phyloP scores from a whole-genome alignment of 2,797 vertebrate species.

The Pangasius mekongensis region DNA sequence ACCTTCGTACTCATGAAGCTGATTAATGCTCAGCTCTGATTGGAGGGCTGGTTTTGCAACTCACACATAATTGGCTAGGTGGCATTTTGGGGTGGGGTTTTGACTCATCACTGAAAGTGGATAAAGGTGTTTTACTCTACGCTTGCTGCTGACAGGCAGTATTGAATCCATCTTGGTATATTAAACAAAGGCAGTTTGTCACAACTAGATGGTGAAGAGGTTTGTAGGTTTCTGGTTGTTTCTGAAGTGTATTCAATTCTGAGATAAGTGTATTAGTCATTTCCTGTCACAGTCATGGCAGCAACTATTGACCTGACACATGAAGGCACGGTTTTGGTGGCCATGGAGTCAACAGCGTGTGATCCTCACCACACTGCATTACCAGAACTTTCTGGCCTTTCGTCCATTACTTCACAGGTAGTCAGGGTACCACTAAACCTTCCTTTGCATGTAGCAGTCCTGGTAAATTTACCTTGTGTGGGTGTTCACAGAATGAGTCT shows the following conservation, averaged over 20 bases:
- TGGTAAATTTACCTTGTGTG: neutral
- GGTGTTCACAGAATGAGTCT: constrained; percentile 58
- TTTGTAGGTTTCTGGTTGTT: neutral
- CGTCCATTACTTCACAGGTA: constrained; percentile 63
- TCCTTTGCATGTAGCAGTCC: neutral
- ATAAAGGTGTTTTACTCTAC: constrained; percentile 34
- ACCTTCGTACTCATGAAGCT: neutral
- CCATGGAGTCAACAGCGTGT: constrained; percentile 69
- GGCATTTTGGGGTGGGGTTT: constrained; percentile 15
- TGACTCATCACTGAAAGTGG: constrained; percentile 14
- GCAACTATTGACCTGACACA: constrained; percentile 50
- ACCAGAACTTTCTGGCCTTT: constrained; percentile 63
- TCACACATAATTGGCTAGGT: constrained; percentile 33
- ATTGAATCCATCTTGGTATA: neutral
- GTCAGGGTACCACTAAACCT: neutral
- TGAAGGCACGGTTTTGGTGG: constrained; percentile 56
- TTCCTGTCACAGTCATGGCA: constrained; percentile 57
- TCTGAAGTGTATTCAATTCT: neutral
- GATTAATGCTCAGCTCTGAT: constrained; percentile 38
- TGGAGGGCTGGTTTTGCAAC: constrained; percentile 22
- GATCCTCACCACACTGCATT: constrained; percentile 57
- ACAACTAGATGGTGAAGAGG: neutral
- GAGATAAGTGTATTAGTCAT: neutral
- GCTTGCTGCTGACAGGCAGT: neutral
- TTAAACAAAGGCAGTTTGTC: neutral